Evolutionary conservation across 2,888 invertebrate species (phyloP).

Genomic region (Chloromyia formosa): DNA sequence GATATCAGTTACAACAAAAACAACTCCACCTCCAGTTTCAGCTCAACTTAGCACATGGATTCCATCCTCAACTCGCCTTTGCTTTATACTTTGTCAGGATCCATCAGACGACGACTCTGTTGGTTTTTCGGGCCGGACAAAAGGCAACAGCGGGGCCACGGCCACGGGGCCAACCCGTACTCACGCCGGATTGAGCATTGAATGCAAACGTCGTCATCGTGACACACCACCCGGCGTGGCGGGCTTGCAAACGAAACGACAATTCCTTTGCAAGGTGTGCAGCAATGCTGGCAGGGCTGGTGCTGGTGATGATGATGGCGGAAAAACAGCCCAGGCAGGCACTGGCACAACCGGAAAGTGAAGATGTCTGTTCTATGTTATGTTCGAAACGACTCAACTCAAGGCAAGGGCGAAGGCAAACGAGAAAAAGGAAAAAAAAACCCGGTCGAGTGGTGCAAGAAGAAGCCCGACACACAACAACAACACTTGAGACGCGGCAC

Average conservation of each 20-base stretch:
- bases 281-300: too few species aligned
- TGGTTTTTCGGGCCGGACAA: too few species aligned
- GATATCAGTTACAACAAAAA: too few species aligned
- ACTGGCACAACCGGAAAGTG: constrained; percentile 34
- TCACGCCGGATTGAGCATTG: too few species aligned
- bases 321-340: not conserved
- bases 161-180: too few species aligned
- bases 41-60: too few species aligned
- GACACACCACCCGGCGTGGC: not conserved
- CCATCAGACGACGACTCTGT: too few species aligned
- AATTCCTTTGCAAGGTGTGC: not conserved
- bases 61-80: too few species aligned
- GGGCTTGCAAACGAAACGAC: not conserved
- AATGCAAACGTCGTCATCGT: not conserved
- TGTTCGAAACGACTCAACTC: constrained; percentile 6
- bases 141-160: too few species aligned
- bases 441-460: constrained; percentile 20
- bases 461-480: constrained; percentile 33
- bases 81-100: too few species aligned
- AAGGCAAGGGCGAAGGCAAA: constrained; percentile 38
- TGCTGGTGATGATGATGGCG: too few species aligned
- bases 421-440: constrained; percentile 36
- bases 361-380: constrained; percentile 25
- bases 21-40: too few species aligned
- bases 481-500: not conserved